A percentile compares a stretch with the other conserved stretches of the same genome.
These are phyloP conservation scores for Excalfactoria chinensis DNA, from an alignment of 2,113 vertebrate genomes.

Conservation along the genomic window DNA sequence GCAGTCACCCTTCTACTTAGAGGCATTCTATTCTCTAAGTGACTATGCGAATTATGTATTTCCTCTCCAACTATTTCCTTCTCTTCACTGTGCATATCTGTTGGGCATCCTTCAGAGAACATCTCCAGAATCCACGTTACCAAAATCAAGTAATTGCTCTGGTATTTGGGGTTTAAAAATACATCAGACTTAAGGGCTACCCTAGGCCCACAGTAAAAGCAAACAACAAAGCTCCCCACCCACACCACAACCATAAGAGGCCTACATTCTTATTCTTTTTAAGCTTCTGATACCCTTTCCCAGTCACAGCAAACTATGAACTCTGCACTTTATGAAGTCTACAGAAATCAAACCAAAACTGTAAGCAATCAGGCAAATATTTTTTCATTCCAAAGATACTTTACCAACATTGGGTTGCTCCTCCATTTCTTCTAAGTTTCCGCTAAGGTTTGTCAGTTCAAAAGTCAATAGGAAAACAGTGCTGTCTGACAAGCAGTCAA, in stretches of 20 bases:
- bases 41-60: background rate
- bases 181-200: background rate
- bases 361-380: background rate
- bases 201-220: background rate
- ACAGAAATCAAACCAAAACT: background rate
- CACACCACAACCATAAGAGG: background rate
- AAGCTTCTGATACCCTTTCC: background rate
- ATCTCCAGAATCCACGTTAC: background rate
- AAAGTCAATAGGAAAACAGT: background rate
- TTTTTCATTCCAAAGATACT: background rate
- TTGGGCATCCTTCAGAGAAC: background rate
- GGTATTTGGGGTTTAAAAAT: background rate
- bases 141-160: background rate
- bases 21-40: slow-evolving; percentile 19
- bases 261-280: background rate
- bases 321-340: background rate
- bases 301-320: background rate
- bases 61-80: background rate
- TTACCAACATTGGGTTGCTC: background rate
- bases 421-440: background rate
- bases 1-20: slow-evolving; percentile 40
- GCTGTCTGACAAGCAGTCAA: accelerated
- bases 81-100: slow-evolving; percentile 4
- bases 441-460: background rate
- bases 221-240: background rate